A percentile compares a stretch with the other conserved stretches of the same genome.
Conservation (phyloP, 1,140 invertebrate species). For the Euglossa dilemma region DNA sequence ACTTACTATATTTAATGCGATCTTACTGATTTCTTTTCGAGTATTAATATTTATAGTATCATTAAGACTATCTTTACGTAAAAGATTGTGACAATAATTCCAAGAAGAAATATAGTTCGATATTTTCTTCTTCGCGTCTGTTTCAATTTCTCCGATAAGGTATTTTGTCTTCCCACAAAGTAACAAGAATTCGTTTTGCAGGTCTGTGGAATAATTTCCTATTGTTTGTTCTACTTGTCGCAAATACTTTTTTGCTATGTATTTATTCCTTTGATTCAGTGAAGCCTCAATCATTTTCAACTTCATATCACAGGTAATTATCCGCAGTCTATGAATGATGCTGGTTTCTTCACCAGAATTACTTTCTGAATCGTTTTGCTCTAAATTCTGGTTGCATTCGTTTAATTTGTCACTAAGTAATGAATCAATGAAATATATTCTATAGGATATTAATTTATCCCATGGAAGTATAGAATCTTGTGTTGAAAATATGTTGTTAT, state of each 20-base stretch:
- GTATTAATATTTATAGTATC: conserved; percentile 22
- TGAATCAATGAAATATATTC: conserved; percentile 60
- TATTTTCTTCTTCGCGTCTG: conserved; percentile 37
- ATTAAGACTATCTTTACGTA: background rate
- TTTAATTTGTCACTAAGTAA: conserved; percentile 15
- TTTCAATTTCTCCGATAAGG: conserved; percentile 61
- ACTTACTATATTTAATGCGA: conserved; percentile 55
- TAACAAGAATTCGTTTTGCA: conserved; percentile 51
- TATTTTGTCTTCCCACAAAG: conserved; percentile 58
- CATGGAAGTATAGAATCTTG: conserved; percentile 71
- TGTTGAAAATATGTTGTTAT: conserved; percentile 60
- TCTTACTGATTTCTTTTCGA: conserved; percentile 56
- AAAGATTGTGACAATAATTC: conserved; percentile 56
- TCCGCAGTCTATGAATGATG: background rate
- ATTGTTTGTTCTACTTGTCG: background rate
- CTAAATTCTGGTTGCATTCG: conserved; percentile 1
- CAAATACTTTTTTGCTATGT: conserved; percentile 77
- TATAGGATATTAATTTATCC: conserved; percentile 72
- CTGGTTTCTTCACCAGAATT: background rate
- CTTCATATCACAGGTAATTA: conserved; percentile 32
- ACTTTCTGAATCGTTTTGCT: background rate
- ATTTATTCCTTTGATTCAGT: conserved; percentile 76
- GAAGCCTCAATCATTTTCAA: conserved; percentile 77
- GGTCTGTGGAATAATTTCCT: background rate
- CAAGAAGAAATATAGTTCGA: conserved; percentile 61